These are phyloP conservation scores for Pluvianellus socialis DNA, from an alignment of 2,113 vertebrate species.

Conservation along the genomic window DNA sequence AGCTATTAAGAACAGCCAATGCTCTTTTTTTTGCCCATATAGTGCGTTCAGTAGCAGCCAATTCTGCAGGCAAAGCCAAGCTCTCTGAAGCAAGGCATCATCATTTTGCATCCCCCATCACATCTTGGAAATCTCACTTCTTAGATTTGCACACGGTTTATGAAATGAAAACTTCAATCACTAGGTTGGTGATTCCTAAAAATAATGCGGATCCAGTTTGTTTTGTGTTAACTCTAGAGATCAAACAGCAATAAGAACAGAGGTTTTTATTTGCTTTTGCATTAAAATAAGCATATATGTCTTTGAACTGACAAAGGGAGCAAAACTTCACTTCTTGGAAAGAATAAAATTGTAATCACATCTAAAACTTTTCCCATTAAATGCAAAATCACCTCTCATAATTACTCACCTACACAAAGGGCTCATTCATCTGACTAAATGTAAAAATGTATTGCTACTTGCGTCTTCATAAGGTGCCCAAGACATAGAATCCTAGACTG, in stretches of 20 bases:
- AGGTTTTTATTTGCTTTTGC: background rate
- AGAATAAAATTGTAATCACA: background rate
- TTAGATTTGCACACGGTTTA: background rate
- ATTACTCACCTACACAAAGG: background rate
- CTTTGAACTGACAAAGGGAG: background rate
- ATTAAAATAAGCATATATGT: background rate
- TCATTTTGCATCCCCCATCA: background rate
- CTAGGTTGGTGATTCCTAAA: background rate
- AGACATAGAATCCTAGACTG: background rate
- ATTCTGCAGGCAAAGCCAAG: background rate
- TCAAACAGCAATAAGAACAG: background rate
- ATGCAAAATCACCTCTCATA: background rate
- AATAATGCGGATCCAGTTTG: background rate
- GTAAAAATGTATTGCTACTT: background rate
- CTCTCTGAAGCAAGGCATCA: background rate
- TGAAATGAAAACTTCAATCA: background rate
- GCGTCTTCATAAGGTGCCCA: background rate
- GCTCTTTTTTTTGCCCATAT: accelerated
- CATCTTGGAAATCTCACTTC: background rate
- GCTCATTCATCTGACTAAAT: background rate
- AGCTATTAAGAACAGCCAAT: background rate
- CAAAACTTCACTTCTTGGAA: background rate
- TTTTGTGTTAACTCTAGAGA: background rate
- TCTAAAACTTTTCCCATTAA: background rate
- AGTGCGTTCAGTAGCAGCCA: background rate